Conservation (phyloP, 2,113 vertebrate species). For the Tetraodon nigroviridis region DNA sequence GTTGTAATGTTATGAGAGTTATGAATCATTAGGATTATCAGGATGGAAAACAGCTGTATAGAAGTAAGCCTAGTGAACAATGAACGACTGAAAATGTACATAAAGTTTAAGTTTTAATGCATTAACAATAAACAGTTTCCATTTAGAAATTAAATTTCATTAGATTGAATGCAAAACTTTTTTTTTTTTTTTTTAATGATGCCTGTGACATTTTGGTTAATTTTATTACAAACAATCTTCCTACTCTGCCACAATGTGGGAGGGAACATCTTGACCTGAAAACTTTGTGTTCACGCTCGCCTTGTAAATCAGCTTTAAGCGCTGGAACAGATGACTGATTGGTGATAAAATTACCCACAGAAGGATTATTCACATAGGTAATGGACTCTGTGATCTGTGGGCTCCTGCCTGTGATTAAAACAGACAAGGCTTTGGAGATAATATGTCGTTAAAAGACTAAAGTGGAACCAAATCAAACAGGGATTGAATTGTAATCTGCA, state of each 20-base stretch:
- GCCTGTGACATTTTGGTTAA: neutral
- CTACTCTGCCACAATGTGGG: neutral
- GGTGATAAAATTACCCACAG: slow-evolving; percentile 17
- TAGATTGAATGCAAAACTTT: too few species aligned
- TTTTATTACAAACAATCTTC: neutral
- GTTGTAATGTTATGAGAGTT: too few species aligned
- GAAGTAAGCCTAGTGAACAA: too few species aligned
- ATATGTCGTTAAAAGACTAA: slow-evolving; percentile 5
- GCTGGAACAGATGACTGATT: slow-evolving; percentile 27
- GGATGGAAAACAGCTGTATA: too few species aligned
- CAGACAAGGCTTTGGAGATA: slow-evolving; percentile 22
- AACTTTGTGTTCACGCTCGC: slow-evolving; percentile 1
- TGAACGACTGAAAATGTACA: too few species aligned
- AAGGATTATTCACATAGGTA: slow-evolving; percentile 7
- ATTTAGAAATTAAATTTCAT: too few species aligned
- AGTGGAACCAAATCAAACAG: slow-evolving; percentile 11
- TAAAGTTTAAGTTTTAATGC: too few species aligned
- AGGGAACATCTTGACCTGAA: neutral
- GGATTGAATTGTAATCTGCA: slow-evolving; percentile 16
- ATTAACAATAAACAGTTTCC: too few species aligned
- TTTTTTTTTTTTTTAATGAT: neutral
- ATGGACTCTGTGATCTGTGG: slow-evolving; percentile 10
- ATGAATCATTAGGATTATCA: too few species aligned
- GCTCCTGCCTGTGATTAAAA: slow-evolving; percentile 22
- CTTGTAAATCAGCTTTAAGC: slow-evolving; percentile 29